A percentile compares a stretch with the other conserved stretches of the same genome.
Conservation (phyloP, 2,888 invertebrate genomes). For the Drosophila fulvimacula region DNA sequence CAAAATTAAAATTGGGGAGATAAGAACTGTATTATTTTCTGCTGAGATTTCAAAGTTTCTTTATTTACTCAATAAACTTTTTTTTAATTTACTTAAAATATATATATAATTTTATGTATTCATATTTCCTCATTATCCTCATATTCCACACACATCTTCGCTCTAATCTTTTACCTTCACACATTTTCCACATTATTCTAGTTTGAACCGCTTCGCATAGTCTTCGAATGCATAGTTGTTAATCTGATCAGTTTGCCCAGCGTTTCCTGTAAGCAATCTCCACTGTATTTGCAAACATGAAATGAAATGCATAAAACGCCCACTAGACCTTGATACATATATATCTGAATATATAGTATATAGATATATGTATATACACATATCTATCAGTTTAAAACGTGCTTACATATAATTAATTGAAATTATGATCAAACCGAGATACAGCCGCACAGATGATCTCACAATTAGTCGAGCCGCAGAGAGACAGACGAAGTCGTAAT, state of each 20-base stretch:
- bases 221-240: conserved; percentile 4
- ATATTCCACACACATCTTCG: conserved; percentile 6
- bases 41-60: background rate
- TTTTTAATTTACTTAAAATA: background rate
- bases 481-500: conserved; percentile 13
- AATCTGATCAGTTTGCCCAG: conserved; percentile 15
- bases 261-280: conserved; percentile 23
- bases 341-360: background rate
- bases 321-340: conserved; percentile 33
- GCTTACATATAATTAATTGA: conserved; percentile 47
- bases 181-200: conserved; percentile 13
- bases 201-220: conserved; percentile 10
- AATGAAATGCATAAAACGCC: conserved; percentile 64
- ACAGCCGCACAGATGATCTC: conserved; percentile 54
- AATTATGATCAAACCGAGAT: conserved; percentile 42
- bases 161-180: conserved; percentile 1
- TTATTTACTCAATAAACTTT: too few relatives aligned
- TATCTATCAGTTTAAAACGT: conserved; percentile 19
- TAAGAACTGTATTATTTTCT: background rate
- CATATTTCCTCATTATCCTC: background rate
- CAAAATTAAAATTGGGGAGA: too few relatives aligned
- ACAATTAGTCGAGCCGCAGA: conserved; percentile 52
- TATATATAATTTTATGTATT: background rate
- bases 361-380: background rate
- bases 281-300: conserved; percentile 38